Conservation (phyloP, 2,797 vertebrate species). For the Petrocephalus schoutedeni region DNA sequence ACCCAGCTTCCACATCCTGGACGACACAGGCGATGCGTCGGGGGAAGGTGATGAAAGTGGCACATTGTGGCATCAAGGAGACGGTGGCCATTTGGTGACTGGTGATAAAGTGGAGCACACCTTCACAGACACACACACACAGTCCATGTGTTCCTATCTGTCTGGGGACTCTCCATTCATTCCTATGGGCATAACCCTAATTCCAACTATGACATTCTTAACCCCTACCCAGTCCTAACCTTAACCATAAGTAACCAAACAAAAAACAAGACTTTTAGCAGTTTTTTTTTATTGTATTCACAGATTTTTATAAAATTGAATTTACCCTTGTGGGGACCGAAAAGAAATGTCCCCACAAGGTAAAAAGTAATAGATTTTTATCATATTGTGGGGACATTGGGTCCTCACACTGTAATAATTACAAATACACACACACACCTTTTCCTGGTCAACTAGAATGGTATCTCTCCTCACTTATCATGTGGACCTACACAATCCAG, state of each 20-base stretch:
- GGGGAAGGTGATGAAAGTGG: neutral
- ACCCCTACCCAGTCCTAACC: neutral
- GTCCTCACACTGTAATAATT: neutral
- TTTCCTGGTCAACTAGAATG: neutral
- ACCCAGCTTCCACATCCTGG: neutral
- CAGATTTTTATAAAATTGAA: no score
- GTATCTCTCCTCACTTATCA: neutral
- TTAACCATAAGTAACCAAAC: neutral
- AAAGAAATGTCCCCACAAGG: no score
- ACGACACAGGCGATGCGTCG: neutral
- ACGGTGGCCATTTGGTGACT: neutral
- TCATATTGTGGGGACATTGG: no score
- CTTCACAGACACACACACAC: neutral
- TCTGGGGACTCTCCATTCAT: neutral
- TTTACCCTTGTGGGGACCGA: no score
- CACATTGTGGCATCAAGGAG: neutral
- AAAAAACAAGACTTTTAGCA: neutral
- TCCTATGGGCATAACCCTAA: neutral
- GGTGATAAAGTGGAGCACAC: neutral
- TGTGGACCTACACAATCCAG: neutral
- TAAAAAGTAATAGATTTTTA: no score
- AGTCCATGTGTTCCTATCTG: neutral
- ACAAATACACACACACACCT: neutral
- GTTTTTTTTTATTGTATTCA: no score
- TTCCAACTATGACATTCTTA: neutral